Evolutionary conservation across 1,140 invertebrate genomes (phyloP), one percentile per base, ranked within the genome.

Genomic region (Philopotamus ludificatus): DNA sequence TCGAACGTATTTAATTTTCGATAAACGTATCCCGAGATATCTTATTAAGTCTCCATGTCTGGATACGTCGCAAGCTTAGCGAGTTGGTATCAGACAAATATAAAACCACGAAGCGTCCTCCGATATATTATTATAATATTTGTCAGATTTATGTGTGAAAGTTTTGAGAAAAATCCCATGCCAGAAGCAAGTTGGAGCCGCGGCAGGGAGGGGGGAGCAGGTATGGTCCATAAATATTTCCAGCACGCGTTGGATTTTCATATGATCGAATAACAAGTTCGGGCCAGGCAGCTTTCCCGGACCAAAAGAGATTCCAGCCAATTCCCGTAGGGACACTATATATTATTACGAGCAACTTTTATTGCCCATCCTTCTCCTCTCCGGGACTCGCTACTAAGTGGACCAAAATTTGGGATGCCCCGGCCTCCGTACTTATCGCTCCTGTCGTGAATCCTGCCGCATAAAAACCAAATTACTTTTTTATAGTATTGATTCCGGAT

Each of bases 301-400:
- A 39, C 58, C 34, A 62, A 62, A 62, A 66, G 49, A 61, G 44
- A 59, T 61, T 61, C 65, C 57, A 53, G 62, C 58, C 59, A 20
- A 66, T 54, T 64, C 68, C 68, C 59, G 26, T 39, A 26, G 64
- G 68, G 64, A 65, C 68, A 70, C 68, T 70, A 70, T 70, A 70
- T 66, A 70, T 66, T 70, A 70, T 70, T 70, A 66, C 68, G 59
- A 58, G 42, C 64, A 70, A 65, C 63, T 70, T 70, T 70, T 70
- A 70, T 70, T 66, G 63, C 63, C 68, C 54, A 58, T 63, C 60
- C 55, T 26, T 62, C 63, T 41, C 42, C 41, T 50, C 44, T 45
- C 50, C 42, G 53, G 60, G 39, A 34, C 47, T 15, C 26, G 44
- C 39, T 41, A n/a, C 21, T 60, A 59, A 65, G 62, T 61, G 58